Conservation (phyloP, 1,140 invertebrate genomes). For the Drosophila nannoptera region DNA sequence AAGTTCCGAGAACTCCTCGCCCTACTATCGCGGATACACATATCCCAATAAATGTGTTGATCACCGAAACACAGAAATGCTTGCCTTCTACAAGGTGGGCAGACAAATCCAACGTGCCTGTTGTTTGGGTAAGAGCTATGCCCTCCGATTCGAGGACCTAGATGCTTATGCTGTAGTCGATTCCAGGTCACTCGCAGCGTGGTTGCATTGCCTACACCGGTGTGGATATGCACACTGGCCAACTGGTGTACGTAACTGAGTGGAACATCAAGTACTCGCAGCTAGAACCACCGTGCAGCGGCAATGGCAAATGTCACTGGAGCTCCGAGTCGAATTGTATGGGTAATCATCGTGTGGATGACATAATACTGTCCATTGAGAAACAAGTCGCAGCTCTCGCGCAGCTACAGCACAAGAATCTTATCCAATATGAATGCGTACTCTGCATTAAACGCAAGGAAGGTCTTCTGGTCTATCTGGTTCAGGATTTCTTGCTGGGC, state of each 20-base stretch:
- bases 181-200: constrained; percentile 82
- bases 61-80: constrained; percentile 68
- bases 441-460: constrained; percentile 83
- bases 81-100: constrained; percentile 74
- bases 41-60: constrained; percentile 71
- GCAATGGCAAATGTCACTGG: constrained; percentile 70
- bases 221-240: constrained; percentile 84
- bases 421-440: constrained; percentile 87
- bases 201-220: constrained; percentile 86
- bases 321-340: constrained; percentile 58
- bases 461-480: constrained; percentile 81
- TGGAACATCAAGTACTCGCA: constrained; percentile 83
- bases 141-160: too few relatives aligned
- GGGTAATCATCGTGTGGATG: constrained; percentile 72
- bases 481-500: constrained; percentile 85
- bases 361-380: constrained; percentile 82
- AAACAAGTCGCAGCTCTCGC: constrained; percentile 85
- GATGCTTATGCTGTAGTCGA: not conserved
- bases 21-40: constrained; percentile 63
- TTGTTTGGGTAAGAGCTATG: constrained; percentile 60
- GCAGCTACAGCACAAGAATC: constrained; percentile 85
- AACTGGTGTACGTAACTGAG: constrained; percentile 85
- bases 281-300: constrained; percentile 63
- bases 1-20: constrained; percentile 71
- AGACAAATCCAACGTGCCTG: constrained; percentile 69